Evolutionary conservation across 30 jellyfish, hydroid and myxozoan genomes (phyloP).

Genomic region (Hydractinia echinata): DNA sequence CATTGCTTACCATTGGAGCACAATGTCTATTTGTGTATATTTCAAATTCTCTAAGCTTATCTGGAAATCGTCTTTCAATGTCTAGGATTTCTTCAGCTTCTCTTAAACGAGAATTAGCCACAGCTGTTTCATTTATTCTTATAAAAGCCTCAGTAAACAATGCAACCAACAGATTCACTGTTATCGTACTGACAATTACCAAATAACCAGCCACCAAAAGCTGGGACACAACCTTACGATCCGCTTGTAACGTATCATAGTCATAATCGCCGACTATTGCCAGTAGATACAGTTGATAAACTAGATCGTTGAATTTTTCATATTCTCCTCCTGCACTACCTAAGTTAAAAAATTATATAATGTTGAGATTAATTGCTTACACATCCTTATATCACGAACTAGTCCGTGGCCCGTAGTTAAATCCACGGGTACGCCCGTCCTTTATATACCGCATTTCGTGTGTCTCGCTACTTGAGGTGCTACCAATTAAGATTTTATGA

Average conservation of each 20-base stretch:
- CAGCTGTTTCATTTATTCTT: slow-evolving; percentile 11
- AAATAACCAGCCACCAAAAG: not conserved
- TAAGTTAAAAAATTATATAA: no score
- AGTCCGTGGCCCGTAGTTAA: no score
- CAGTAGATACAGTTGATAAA: slow-evolving; percentile 16
- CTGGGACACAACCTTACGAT: not conserved
- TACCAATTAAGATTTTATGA: no score
- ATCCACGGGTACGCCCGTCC: no score
- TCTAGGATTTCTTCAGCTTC: not conserved
- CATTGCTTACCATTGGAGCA: no score
- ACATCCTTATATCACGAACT: no score
- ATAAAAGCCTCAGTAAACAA: slow-evolving; percentile 13
- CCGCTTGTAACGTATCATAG: not conserved
- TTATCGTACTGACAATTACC: not conserved
- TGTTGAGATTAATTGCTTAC: no score
- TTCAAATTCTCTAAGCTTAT: no score
- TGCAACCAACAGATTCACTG: slow-evolving; percentile 8
- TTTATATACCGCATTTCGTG: no score
- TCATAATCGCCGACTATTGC: slow-evolving; percentile 7
- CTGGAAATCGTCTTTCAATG: no score
- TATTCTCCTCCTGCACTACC: slow-evolving; percentile 2
- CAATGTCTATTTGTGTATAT: no score
- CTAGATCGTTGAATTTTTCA: not conserved
- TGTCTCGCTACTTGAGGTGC: no score
- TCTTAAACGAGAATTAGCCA: not conserved